Evolutionary conservation across 1,140 invertebrate genomes (phyloP).

Genomic region (Brachystomella parvula): DNA sequence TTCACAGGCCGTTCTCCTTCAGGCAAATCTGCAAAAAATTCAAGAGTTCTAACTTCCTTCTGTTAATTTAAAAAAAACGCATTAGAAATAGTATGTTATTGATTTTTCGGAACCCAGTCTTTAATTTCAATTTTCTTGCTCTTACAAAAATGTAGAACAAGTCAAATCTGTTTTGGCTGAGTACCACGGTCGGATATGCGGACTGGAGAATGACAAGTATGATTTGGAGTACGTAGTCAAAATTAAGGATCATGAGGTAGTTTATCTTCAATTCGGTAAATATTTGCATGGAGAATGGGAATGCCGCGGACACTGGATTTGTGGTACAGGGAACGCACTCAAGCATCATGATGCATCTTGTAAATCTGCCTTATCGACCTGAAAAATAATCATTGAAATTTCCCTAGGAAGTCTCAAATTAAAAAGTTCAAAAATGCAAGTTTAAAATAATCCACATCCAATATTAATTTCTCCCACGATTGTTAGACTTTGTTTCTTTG

Average conservation of each 20-base stretch:
- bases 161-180: neutral
- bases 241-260: constrained; percentile 94
- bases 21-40: no score
- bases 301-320: neutral
- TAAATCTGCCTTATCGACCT: constrained; percentile 13
- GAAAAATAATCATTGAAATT: neutral
- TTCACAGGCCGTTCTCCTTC: no score
- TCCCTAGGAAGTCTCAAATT: neutral
- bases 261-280: neutral
- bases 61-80: constrained; percentile 8
- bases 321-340: constrained; percentile 15
- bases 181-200: constrained; percentile 27
- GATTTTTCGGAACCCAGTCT: neutral
- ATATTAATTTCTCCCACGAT: neutral
- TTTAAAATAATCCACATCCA: no score
- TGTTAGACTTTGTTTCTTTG: no score
- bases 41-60: no score
- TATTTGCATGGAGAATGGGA: constrained; percentile 8
- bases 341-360: constrained; percentile 21
- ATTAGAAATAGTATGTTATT: constrained; percentile 16
- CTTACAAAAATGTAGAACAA: constrained; percentile 8
- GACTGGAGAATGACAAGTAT: constrained; percentile 34
- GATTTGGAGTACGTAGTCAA: constrained; percentile 93
- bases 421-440: neutral
- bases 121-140: neutral